Evolutionary conservation across 1,140 invertebrate species (phyloP), one percentile per base, ranked within the genome.

Genomic region (Cydia pomonella): DNA sequence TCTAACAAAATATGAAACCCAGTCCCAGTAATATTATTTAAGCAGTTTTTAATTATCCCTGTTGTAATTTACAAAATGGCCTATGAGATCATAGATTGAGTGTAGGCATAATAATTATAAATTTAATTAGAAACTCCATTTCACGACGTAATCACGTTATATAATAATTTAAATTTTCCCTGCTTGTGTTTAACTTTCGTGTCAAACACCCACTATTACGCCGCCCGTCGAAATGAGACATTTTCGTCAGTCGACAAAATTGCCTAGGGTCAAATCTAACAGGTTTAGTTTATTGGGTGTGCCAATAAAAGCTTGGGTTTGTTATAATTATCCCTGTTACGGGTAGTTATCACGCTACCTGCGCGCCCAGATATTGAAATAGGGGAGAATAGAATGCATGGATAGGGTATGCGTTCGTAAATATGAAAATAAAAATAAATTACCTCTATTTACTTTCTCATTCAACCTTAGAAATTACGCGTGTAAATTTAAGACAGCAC

Each of bases 221-320:
- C 13, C 27, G 16, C 33, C 27, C 33, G 9, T 1, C 29, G n/a
- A 41, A 69, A 69, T 69, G 27, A 69, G 64, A 69, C 29, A 69
- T 69, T 69, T 69, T 69, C 64, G 29, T 69, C 63, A 66, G 25
- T 33, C 64, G 64, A 69, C 64, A 38, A 69, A 69, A 69, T 69
- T 69, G 29, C 33, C 27, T 69, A 69, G 64, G 29, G 64, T 69
- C 64, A 69, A 69, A 69, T 18, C 64, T 69, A 69, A 69, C 64
- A 33, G 29, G 64, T 69, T 69, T 69, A 38, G 64, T 69, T 69
- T 69, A 69, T 69, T 16, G 64, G 64, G 64, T 69, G 64, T 41
- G 64, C 64, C 64, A 69, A 69, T 69, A 69, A 41, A 69, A 69
- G 63, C 64, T 41, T 38, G 64, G 64, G 64, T 69, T 69, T 21